Percentiles rank a stretch among this genome's conserved stretches.
Conservation (phyloP, 2,113 vertebrate genomes). For the Penelope pileata region DNA sequence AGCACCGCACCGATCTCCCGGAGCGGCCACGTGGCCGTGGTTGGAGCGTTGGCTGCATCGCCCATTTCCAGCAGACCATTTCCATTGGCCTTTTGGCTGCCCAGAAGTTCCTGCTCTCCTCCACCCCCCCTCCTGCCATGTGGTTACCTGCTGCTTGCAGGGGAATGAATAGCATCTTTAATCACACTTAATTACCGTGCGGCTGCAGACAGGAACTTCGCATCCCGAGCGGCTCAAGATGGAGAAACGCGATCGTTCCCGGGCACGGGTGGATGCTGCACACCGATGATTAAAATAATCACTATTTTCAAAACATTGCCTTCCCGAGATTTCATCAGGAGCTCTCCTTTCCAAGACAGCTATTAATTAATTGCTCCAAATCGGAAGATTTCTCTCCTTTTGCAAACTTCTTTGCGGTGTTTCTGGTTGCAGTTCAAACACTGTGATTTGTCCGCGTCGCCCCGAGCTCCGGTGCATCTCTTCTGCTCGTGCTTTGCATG, state of each 20-base stretch:
- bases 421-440: background rate
- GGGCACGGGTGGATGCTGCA: background rate
- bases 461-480: background rate
- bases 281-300: background rate
- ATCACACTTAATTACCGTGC: background rate
- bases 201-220: background rate
- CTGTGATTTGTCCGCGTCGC: background rate
- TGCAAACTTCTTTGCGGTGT: background rate
- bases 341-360: background rate
- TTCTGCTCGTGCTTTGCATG: fast-evolving
- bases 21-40: fast-evolving
- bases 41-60: background rate
- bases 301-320: background rate
- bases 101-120: background rate
- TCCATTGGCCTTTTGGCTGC: background rate
- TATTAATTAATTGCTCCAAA: background rate
- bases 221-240: background rate
- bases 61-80: background rate
- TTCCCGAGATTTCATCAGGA: background rate
- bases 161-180: slow-evolving; percentile 11
- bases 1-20: too few species aligned
- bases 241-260: background rate
- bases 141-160: slow-evolving; percentile 23
- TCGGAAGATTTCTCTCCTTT: background rate
- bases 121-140: background rate